Evolutionary conservation across 1,140 invertebrate species (phyloP), one percentile per base, ranked within the genome.

Genomic region (Phthorimaea operculella): DNA sequence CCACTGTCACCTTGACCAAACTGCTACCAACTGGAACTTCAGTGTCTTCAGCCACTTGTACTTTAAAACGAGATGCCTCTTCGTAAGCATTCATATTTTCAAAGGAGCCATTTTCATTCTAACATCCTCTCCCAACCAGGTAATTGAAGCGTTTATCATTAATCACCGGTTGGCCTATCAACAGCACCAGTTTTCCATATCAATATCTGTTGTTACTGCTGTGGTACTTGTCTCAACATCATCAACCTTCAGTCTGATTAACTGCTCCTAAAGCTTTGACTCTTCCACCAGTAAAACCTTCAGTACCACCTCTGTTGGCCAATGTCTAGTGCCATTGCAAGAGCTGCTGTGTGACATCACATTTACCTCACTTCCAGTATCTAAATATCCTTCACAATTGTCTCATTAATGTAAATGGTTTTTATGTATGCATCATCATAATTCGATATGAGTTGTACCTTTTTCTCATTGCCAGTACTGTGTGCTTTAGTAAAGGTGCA

Each of bases 351-450:
- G 10, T 4, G 42, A 18, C 21, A 54, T 54, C 5, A 54, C 45
- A 47, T 54, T 54, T 2, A 54, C 14, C n/a, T 54, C 17, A 18
- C 53, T 54, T 18, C 53, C 53, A 3, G 53, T 47, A 48, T 54
- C 53, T 14, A 54, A 11, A 47, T 54, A 54, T 15, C 39, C 53
- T 17, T 54, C 42, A 54, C 17, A 28, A 17, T 12, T 12, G 45
- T 47, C 12, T 33, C 53, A 47, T 54, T 33, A 1, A 54, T 42
- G 7, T 47, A 15, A 33, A 47, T 28, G 8, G 4, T 54, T 18
- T 54, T 54, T 5, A 10, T 47, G 28, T 54, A 54, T 11, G 17
- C 17, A 34, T 54, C 17, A 47, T 21, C 45, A 7, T 18, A 28
- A 10, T 47, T 47, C 2, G 45, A 47, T 9, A 47, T 9, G 15